Conservation (phyloP, 2,797 vertebrate genomes). For the Eospalax fontanierii region DNA sequence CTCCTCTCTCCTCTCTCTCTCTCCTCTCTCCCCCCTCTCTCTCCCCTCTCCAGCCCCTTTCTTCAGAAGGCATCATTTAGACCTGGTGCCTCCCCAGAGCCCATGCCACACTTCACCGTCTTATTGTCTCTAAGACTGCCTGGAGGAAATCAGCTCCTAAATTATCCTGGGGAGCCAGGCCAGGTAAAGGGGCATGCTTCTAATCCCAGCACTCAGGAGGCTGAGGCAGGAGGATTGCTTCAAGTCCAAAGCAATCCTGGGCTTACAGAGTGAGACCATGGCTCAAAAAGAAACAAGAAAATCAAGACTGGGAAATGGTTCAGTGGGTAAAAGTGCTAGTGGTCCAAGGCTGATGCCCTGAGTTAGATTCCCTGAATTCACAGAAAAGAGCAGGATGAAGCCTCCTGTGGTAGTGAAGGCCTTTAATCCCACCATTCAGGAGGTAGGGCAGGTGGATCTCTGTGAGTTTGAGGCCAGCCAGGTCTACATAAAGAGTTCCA, state of each 20-base stretch:
- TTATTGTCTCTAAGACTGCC: neutral
- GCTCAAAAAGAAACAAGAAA: neutral
- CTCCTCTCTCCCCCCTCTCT: too few relatives aligned
- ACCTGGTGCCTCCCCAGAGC: neutral
- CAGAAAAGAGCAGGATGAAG: neutral
- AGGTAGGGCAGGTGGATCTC: too few relatives aligned
- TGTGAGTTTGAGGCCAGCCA: neutral
- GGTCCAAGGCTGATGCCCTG: neutral
- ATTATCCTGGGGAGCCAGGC: neutral
- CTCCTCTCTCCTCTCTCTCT: too few relatives aligned
- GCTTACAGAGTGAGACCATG: neutral
- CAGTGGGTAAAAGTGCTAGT: neutral
- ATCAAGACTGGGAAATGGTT: neutral
- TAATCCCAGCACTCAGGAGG: neutral
- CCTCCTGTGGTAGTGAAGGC: too few relatives aligned
- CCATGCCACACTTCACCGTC: neutral
- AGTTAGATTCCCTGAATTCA: too few relatives aligned
- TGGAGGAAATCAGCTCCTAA: conserved; percentile 42
- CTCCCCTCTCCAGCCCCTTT: neutral
- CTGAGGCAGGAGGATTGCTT: neutral
- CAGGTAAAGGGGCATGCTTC: neutral
- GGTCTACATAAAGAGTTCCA: neutral
- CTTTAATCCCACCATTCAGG: neutral
- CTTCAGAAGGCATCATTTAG: neutral
- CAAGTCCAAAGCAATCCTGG: neutral